Evolutionary conservation across 2,113 vertebrate genomes (phyloP).

Genomic region (Bostrychus sinensis): DNA sequence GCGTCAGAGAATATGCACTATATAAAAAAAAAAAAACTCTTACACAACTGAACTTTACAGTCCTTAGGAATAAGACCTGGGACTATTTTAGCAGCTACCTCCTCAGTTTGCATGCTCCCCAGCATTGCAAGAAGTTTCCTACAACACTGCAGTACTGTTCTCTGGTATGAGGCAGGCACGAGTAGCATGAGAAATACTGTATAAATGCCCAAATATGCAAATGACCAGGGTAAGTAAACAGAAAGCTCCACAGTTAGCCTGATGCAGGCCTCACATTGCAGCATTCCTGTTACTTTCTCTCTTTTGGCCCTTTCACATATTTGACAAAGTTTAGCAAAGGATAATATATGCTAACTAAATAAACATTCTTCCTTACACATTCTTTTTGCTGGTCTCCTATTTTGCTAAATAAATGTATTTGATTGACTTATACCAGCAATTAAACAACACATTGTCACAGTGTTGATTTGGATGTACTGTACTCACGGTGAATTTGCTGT

Average conservation of each 20-base stretch:
- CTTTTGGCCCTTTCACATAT: constrained; percentile 28
- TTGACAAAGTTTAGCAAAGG: not conserved
- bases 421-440: not conserved
- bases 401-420: not conserved
- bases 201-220: constrained; percentile 60
- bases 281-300: constrained; percentile 12
- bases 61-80: not conserved
- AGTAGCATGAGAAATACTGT: constrained; percentile 12
- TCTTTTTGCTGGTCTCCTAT: not conserved
- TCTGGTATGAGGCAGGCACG: constrained; percentile 26
- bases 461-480: constrained; percentile 41
- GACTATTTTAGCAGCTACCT: not conserved
- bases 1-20: too few species aligned
- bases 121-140: constrained; percentile 10
- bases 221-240: constrained; percentile 42
- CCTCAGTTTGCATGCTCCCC: not conserved
- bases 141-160: constrained; percentile 22
- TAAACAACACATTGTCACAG: not conserved
- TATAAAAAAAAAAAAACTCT: too few species aligned
- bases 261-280: constrained; percentile 13
- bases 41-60: too few species aligned
- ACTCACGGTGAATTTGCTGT: constrained; percentile 97
- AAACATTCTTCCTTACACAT: not conserved
- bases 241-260: constrained; percentile 27
- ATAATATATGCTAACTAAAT: not conserved